Evolutionary conservation across 2,113 vertebrate genomes (phyloP), one percentile per base, ranked within the genome.

Genomic region (Rhagologus leucostigma): DNA sequence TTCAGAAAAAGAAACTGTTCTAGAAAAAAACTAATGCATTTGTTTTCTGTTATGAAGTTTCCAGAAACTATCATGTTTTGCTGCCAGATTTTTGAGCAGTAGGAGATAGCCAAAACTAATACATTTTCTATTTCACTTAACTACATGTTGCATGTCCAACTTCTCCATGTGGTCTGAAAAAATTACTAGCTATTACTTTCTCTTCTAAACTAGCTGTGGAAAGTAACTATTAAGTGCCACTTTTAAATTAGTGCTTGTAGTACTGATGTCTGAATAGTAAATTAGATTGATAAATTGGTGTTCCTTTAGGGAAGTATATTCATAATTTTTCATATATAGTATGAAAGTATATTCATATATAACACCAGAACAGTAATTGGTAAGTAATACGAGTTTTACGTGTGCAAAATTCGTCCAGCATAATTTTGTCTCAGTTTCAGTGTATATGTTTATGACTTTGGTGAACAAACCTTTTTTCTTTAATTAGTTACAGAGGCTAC

Each of bases 401-500:
- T 3, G 13, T 42, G 15, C 18, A 8, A 37, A 85, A 65, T 32
- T 15, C 6, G 11, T 59, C 22, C 62, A 42, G 55, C 13, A 3
- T 65, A 8, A 27, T 77, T 49, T 78, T 32, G 2, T 47, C 27
- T 81, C 15, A 5, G 5, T 56, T 87, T 63, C 64, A 32, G 27
- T 39, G 4, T 7, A 0, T 20, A 3, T n/a, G n/a, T 9, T 90
- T 68, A 23, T 56, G 60, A 10, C 39, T 33, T 71, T 83, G 75
- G 59, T 50, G 59, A 42, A 6, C 33, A 78, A 37, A 13, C 16
- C 33, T 70, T 24, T 95, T 96, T 63, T 87, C 77, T 92, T 82
- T 13, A 22, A 46, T 95, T 92, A 99, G 99, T 97, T 99, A 99
- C 98, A 98, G 99, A 96, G 99, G 99, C 63, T 99, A 99, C 57